Base-by-base conservation (phyloP, 1,140 invertebrate species). In the Thereuonema tuberculata region DNA sequence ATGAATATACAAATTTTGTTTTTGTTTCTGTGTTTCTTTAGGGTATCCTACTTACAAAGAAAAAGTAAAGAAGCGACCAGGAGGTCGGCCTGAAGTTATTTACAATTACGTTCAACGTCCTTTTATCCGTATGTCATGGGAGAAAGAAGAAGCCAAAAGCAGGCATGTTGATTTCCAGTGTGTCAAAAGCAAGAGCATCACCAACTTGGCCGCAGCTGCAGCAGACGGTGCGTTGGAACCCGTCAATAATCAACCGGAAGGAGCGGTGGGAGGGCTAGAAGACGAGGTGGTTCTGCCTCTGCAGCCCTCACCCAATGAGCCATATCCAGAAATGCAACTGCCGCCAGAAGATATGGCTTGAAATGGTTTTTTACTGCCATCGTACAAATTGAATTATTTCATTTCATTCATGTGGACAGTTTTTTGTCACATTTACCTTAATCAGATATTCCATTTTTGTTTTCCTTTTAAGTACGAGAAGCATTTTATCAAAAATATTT, bases 21-120 rank as follows among this genome's bases (percentile, higher is more conserved):
- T n/a, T n/a, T n/a, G n/a, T 43, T 43, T 43, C 31, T 37, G 5
- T 48, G 23, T 58, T 26, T 3, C 24, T 24, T 24, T 59, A 76
- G 77, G 94, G 0, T 99, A 99, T 75, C 97, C 97, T 24, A 99
- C 95, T 1, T 93, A 99, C 76, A 99, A 98, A 70, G 96, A 99
- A 71, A 99, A 99, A 71, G 74, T 85, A 1, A 93, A 79, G 63
- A 71, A 73, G 61, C 66, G 48, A 76, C 74, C 67, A 62, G 70
- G 70, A 24, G 68, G 70, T 20, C 64, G 70, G 31, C 68, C 71
- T 20, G 90, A 94, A 78, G 96, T 98, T 0, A 96, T 98, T 62
- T 99, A 99, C 75, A 98, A 98, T 74, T 99, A 99, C 73, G 95
- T 99, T 0, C 97, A 99, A 71, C 78, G 97, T n/a, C 96, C 97